These are phyloP conservation scores for Chromis chromis DNA, from an alignment of 2,797 vertebrate genomes.

Conservation along the genomic window DNA sequence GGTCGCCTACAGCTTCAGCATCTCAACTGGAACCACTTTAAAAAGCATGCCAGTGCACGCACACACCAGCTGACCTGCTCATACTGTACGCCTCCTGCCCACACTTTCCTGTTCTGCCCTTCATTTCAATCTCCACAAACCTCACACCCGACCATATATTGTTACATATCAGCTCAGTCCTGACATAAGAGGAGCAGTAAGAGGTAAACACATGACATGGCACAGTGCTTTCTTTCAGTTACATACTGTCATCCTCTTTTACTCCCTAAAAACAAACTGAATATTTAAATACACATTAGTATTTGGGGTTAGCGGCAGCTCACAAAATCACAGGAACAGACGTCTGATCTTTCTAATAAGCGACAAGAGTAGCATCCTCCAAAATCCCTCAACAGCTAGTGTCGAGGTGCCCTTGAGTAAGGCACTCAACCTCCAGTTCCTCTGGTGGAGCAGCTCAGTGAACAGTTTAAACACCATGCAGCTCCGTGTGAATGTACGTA, in stretches of 20 bases:
- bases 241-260: constrained; percentile 38
- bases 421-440: constrained; percentile 72
- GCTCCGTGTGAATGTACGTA: constrained; percentile 18
- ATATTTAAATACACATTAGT: constrained; percentile 56
- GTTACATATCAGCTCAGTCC: constrained; percentile 26
- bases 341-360: constrained; percentile 30
- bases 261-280: constrained; percentile 44
- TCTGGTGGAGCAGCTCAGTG: constrained; percentile 40
- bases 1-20: constrained; percentile 40
- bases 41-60: constrained; percentile 22
- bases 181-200: constrained; percentile 21
- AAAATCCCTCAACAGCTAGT: constrained; percentile 51
- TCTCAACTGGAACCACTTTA: constrained; percentile 33
- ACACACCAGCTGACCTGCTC: constrained; percentile 15
- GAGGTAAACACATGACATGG: constrained; percentile 26
- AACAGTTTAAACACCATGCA: constrained; percentile 30
- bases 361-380: constrained; percentile 13
- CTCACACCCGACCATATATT: constrained; percentile 17
- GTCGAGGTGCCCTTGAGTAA: constrained; percentile 71
- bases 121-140: constrained; percentile 24
- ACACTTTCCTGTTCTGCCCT: constrained; percentile 48
- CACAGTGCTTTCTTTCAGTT: constrained; percentile 61
- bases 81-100: constrained; percentile 19
- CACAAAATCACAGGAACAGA: constrained; percentile 51
- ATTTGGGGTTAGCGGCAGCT: constrained; percentile 48